phyloP scores from a whole-genome alignment of 2,797 vertebrate species.

The Glyptemys insculpta region DNA sequence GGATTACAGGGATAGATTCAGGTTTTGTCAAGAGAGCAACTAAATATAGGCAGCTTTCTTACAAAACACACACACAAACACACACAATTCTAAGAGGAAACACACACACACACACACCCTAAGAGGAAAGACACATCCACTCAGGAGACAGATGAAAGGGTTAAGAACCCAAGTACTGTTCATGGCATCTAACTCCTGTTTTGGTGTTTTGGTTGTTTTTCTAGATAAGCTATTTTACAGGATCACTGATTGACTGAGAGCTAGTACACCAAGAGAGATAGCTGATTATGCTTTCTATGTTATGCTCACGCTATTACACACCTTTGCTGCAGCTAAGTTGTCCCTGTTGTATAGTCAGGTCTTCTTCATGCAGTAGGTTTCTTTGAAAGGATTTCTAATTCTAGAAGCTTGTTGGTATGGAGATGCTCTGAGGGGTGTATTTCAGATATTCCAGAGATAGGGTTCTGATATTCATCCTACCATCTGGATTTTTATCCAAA shows the following conservation, averaged over 20 bases:
- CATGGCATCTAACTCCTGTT: neutral
- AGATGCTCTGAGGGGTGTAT: neutral
- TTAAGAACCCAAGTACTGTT: neutral
- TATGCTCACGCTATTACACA: neutral
- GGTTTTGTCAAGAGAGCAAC: constrained; percentile 73
- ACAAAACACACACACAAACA: neutral
- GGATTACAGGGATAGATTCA: constrained; percentile 82
- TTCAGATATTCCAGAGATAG: neutral
- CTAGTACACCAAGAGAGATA: constrained; percentile 16
- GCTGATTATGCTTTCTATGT: constrained; percentile 54
- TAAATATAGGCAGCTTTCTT: constrained; percentile 73
- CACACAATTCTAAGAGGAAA: neutral
- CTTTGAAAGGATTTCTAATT: constrained; percentile 58
- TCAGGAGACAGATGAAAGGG: constrained; percentile 43
- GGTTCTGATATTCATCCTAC: neutral
- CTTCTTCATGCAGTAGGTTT: constrained; percentile 50
- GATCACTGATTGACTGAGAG: neutral
- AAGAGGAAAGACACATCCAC: neutral
- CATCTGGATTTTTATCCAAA: neutral
- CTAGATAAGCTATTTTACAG: constrained; percentile 33
- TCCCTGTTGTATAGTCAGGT: constrained; percentile 70
- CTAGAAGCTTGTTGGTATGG: constrained; percentile 47
- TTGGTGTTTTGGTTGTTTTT: neutral
- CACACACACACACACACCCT: constrained; percentile 19
- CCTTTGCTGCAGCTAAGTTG: constrained; percentile 41